Evolutionary conservation across 2,113 vertebrate genomes (phyloP).

Genomic region (Stigmatopora argus): DNA sequence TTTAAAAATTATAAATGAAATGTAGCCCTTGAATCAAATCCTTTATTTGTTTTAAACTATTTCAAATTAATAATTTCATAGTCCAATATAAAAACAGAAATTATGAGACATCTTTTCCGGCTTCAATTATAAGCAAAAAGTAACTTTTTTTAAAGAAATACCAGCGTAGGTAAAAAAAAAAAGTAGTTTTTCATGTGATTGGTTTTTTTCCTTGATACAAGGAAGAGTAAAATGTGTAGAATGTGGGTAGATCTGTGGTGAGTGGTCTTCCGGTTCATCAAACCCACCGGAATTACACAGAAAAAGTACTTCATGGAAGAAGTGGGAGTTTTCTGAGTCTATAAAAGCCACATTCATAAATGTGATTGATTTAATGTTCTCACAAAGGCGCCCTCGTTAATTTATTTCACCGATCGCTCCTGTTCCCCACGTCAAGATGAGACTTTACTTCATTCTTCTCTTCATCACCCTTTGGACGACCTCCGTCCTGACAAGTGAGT

Average conservation of each 20-base stretch:
- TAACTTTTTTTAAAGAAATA: no score
- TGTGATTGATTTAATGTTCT: neutral
- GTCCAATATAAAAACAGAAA: no score
- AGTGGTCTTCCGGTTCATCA: constrained; percentile 10
- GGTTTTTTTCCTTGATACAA: neutral
- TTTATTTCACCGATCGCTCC: neutral
- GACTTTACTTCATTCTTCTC: constrained; percentile 27
- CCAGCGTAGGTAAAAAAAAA: no score
- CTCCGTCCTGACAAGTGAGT: constrained; percentile 47
- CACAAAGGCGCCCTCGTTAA: neutral
- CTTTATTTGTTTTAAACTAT: no score
- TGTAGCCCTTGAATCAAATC: no score
- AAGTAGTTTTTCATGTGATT: no score
- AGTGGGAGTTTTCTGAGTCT: constrained; percentile 6
- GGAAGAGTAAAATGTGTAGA: no score
- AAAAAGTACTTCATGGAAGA: neutral
- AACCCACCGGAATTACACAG: constrained; percentile 27
- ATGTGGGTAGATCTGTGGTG: constrained; percentile 35
- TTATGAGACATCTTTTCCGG: no score
- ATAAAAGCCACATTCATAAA: constrained; percentile 28
- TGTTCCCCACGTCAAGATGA: constrained; percentile 35
- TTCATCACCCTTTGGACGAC: constrained; percentile 31
- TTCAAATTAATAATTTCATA: no score
- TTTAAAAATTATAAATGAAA: no score
- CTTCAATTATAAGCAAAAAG: no score